Evolutionary conservation across 2,888 invertebrate species (phyloP).

Genomic region (Drosophila paranaensis): DNA sequence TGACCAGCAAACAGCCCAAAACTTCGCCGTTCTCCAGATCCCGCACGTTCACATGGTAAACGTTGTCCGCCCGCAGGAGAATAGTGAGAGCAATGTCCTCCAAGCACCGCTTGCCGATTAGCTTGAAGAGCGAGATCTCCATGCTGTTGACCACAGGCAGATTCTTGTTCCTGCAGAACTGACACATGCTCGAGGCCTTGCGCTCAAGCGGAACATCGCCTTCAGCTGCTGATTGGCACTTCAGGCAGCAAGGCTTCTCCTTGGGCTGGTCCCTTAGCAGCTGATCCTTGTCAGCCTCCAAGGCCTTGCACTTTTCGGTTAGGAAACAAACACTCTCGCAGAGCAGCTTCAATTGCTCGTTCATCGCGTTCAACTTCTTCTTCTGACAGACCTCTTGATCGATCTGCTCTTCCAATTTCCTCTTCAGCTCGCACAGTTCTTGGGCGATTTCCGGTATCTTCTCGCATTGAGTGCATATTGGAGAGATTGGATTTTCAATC

Average conservation of each 20-base stretch:
- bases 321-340: constrained; percentile 8
- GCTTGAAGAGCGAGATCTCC: constrained; percentile 26
- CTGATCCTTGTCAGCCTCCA: not conserved
- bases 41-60: constrained; percentile 75
- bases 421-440: constrained; percentile 21
- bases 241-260: too few relatives aligned
- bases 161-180: constrained; percentile 46
- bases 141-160: constrained; percentile 38
- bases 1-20: constrained; percentile 69
- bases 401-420: constrained; percentile 21
- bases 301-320: constrained; percentile 11
- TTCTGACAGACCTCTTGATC: constrained; percentile 23
- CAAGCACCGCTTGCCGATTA: constrained; percentile 32
- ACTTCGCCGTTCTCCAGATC: constrained; percentile 37
- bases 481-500: not conserved
- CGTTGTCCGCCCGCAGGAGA: constrained; percentile 62
- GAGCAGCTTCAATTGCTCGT: constrained; percentile 22
- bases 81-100: constrained; percentile 60
- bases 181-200: constrained; percentile 52
- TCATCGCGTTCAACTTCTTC: constrained; percentile 28
- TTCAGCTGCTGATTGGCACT: not conserved
- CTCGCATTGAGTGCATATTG: not conserved
- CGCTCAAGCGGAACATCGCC: not conserved
- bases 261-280: not conserved
- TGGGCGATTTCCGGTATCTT: constrained; percentile 16